Percentiles rank a stretch among this genome's conserved stretches.
Conservation (phyloP, 2,113 vertebrate species). For the Odocoileus virginianus region DNA sequence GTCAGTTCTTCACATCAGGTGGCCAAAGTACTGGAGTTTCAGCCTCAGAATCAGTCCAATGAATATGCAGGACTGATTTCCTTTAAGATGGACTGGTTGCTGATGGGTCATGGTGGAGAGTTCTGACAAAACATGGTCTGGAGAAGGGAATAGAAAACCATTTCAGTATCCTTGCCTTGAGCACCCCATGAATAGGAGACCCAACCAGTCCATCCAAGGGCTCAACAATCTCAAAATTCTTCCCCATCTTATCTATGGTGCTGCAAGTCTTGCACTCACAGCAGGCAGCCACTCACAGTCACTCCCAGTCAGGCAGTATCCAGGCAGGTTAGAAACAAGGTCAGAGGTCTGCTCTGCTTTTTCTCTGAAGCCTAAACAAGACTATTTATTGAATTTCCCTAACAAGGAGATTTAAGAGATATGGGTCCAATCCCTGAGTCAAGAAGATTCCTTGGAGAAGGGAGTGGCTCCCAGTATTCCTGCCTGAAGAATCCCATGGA, state of each 20-base stretch:
- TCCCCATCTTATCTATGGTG: neutral
- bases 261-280: neutral
- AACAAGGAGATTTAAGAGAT: neutral
- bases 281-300: neutral
- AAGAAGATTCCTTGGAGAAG: neutral
- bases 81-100: neutral
- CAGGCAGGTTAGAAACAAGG: neutral
- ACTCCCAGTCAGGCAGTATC: neutral
- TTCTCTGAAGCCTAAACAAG: neutral
- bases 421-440: neutral
- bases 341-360: neutral
- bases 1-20: neutral
- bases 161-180: neutral
- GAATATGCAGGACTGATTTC: neutral
- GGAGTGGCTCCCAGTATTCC: neutral
- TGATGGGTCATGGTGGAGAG: neutral
- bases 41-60: neutral
- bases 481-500: neutral
- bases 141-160: neutral
- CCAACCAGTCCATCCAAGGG: neutral
- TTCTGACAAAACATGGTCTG: neutral
- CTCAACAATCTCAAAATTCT: neutral
- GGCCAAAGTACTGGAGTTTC: neutral
- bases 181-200: neutral
- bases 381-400: neutral